These are phyloP conservation scores for Drosophila neocordata DNA, from an alignment of 1,140 invertebrate genomes.

Conservation along the genomic window DNA sequence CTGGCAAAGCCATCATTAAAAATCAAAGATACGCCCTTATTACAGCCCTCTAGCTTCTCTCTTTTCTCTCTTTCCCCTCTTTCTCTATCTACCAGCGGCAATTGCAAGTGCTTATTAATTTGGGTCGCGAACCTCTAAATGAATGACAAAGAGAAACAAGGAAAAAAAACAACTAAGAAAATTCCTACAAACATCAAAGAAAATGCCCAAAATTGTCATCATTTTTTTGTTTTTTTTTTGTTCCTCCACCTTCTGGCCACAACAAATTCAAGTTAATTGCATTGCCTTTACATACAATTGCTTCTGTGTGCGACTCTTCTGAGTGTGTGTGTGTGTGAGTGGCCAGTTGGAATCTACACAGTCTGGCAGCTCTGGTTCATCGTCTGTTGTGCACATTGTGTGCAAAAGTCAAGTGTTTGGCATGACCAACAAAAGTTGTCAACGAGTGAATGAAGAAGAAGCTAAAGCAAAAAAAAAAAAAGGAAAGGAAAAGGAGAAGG, in stretches of 20 bases:
- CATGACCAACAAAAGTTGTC: conserved; percentile 69
- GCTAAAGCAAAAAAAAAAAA: conserved; percentile 37
- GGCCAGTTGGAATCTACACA: conserved; percentile 27
- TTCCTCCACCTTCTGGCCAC: conserved; percentile 1
- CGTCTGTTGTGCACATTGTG: conserved; percentile 66
- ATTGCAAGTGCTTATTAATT: conserved; percentile 20
- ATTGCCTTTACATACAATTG: conserved; percentile 33
- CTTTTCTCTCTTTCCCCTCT: not conserved
- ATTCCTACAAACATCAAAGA: conserved; percentile 37
- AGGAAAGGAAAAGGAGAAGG: conserved; percentile 21
- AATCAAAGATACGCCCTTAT: conserved; percentile 26
- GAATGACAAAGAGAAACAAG: not conserved
- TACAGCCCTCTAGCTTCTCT: not conserved
- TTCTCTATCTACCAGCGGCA: not conserved
- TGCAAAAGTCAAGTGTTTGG: conserved; percentile 67
- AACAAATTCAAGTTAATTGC: conserved; percentile 51
- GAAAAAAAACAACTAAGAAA: conserved; percentile 2
- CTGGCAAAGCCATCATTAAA: conserved; percentile 37
- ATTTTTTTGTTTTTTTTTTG: conserved; percentile 5
- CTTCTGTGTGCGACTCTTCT: not conserved
- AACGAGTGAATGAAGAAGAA: conserved; percentile 23
- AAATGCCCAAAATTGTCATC: conserved; percentile 41
- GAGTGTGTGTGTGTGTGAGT: conserved; percentile 43
- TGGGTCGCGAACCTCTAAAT: not conserved
- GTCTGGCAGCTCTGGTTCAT: conserved; percentile 30